These are phyloP conservation scores for Lanistes nyassanus DNA, from an alignment of 1,140 invertebrate species.

Conservation along the genomic window DNA sequence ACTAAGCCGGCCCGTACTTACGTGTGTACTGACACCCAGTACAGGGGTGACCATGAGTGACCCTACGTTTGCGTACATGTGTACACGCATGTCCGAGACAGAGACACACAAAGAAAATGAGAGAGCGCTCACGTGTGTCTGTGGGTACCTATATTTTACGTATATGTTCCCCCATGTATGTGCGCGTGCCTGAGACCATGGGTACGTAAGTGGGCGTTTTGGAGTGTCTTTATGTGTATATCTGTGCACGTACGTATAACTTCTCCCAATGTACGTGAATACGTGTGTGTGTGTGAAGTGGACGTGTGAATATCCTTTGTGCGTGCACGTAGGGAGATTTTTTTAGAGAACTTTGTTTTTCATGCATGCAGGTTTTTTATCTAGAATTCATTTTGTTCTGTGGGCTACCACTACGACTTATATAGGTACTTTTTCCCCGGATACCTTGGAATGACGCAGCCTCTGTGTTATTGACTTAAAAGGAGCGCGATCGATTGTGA, in stretches of 20 bases:
- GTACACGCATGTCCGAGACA: background rate
- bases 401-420: background rate
- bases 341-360: background rate
- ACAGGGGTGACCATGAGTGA: background rate
- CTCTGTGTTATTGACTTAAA: background rate
- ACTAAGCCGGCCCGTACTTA: background rate
- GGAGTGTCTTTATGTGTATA: conserved; percentile 26
- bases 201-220: conserved; percentile 7
- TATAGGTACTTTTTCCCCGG: background rate
- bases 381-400: background rate
- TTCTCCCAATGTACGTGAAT: conserved; percentile 30
- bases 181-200: conserved; percentile 8
- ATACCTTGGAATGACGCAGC: background rate
- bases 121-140: background rate
- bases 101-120: background rate
- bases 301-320: too few species aligned
- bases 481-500: too few species aligned
- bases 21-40: background rate
- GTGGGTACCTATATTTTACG: background rate
- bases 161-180: background rate
- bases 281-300: conserved; percentile 31
- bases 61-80: background rate
- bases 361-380: background rate
- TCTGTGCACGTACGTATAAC: conserved; percentile 27
- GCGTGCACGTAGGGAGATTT: too few species aligned